Percentiles rank a stretch among this genome's conserved stretches.
phyloP scores from a whole-genome alignment of 2,113 vertebrate genomes.

The Aspiorhynchus laticeps region DNA sequence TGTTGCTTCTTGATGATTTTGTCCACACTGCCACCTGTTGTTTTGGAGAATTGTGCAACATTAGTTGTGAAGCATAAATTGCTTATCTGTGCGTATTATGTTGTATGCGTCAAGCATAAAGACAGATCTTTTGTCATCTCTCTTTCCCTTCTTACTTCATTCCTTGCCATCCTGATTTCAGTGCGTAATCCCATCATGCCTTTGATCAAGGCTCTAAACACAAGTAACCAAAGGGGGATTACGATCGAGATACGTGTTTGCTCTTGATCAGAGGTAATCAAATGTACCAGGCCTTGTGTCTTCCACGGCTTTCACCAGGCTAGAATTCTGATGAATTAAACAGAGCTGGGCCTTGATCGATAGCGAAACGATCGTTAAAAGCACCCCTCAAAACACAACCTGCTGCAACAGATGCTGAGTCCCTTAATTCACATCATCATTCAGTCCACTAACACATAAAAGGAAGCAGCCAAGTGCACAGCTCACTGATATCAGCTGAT shows the following conservation, averaged over 20 bases:
- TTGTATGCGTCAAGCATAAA: too few relatives aligned
- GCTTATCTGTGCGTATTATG: too few relatives aligned
- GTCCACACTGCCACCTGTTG: not conserved
- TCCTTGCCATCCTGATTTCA: conserved; percentile 27
- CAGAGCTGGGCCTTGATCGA: conserved; percentile 64
- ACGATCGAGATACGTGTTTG: conserved; percentile 7
- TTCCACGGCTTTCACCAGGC: conserved; percentile 48
- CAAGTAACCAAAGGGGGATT: conserved; percentile 8
- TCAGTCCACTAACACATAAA: conserved; percentile 40
- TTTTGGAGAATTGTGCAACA: not conserved
- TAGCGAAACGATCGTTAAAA: conserved; percentile 62
- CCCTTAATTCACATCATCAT: conserved; percentile 61
- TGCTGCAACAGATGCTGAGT: conserved; percentile 62
- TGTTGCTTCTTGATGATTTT: not conserved
- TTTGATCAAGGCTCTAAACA: conserved; percentile 47
- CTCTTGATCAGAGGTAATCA: conserved; percentile 57
- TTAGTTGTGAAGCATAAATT: not conserved
- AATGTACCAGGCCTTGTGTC: conserved; percentile 51
- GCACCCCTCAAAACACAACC: conserved; percentile 55
- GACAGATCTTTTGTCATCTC: too few relatives aligned
- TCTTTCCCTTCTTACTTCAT: not conserved
- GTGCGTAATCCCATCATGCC: conserved; percentile 42
- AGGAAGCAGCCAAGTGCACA: conserved; percentile 49
- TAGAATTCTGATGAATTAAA: conserved; percentile 68
- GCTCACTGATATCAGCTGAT: conserved; percentile 51